Evolutionary conservation across 2,113 vertebrate species (phyloP).

Genomic region (Nesogale talazaci): DNA sequence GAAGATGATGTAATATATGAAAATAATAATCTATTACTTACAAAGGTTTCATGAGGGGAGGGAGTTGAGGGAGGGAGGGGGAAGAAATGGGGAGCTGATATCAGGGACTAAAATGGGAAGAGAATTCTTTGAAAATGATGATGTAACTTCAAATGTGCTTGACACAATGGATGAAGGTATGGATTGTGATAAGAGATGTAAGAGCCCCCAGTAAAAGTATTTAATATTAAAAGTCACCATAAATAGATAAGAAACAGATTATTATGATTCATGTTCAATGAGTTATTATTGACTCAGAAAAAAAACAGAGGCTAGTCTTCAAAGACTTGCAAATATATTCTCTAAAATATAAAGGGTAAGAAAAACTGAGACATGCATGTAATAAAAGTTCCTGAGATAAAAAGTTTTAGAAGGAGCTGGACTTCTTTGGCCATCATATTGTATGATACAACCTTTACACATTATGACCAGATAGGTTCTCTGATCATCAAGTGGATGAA

Average conservation of each 20-base stretch:
- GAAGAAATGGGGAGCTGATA: no score
- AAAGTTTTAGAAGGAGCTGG: neutral
- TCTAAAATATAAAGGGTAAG: slow-evolving; percentile 45
- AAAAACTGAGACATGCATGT: neutral
- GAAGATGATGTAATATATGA: no score
- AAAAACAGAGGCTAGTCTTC: slow-evolving; percentile 37
- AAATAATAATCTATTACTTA: no score
- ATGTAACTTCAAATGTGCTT: no score
- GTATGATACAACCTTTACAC: neutral
- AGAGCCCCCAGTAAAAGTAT: no score
- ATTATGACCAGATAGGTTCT: neutral
- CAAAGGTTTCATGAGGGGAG: no score
- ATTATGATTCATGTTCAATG: slow-evolving; percentile 70
- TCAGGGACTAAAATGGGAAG: no score
- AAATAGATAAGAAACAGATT: slow-evolving; percentile 58
- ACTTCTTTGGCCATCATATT: neutral
- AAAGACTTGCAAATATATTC: slow-evolving; percentile 27
- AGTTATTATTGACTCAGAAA: slow-evolving; percentile 68
- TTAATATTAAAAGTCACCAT: neutral
- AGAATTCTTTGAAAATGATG: no score
- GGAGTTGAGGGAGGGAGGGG: no score
- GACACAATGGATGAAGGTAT: no score
- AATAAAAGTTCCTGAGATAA: neutral
- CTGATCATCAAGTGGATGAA: neutral
- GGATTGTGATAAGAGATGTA: no score